Evolutionary conservation across 2,113 vertebrate species (phyloP), one percentile per base, ranked within the genome.

Genomic region (Morone chrysops): DNA sequence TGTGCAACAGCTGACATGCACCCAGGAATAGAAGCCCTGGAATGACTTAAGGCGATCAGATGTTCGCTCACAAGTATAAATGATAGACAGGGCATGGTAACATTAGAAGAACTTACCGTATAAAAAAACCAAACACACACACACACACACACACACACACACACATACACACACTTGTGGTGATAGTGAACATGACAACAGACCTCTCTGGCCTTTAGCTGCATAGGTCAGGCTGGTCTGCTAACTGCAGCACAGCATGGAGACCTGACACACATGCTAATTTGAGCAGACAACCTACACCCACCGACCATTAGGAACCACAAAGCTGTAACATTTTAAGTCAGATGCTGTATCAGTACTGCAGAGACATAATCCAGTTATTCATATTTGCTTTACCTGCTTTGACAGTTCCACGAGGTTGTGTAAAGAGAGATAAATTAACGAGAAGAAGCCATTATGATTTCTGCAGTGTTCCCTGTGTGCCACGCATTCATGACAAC

Each of bases 1-100:
- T 81, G 22, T 84, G 63, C 60, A 78, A 85, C 86, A 90, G 90
- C 90, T 93, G 92, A 92, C 69, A 51, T 17, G 62, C 0, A 36
- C 69, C 91, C 83, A 88, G 80, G 83, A 94, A 94, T 92, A 94
- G 91, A 88, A 82, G 56, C 70, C 20, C 47, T 71, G 72, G 59
- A 85, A 86, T 60, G 85, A 87, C 91, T 91, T 74, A 11, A 85
- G 77, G 86, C 68, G 73, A 91, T 89, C 90, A 72, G 70, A 91
- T 88, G 83, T 79, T 80, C 22, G 8, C 68, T 78, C 59, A 17
- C 74, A 81, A 63, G 77, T 70, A 62, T 40, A 81, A 73, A 86
- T 89, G 87, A 93, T 76, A 76, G 91, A 91, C 81, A 67, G 50
- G 90, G 47, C 45, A 51, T 1, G 68, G 92, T 90, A 90, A 93